phyloP scores from a whole-genome alignment of 2,888 invertebrate genomes.

The Ophioninae sp. region DNA sequence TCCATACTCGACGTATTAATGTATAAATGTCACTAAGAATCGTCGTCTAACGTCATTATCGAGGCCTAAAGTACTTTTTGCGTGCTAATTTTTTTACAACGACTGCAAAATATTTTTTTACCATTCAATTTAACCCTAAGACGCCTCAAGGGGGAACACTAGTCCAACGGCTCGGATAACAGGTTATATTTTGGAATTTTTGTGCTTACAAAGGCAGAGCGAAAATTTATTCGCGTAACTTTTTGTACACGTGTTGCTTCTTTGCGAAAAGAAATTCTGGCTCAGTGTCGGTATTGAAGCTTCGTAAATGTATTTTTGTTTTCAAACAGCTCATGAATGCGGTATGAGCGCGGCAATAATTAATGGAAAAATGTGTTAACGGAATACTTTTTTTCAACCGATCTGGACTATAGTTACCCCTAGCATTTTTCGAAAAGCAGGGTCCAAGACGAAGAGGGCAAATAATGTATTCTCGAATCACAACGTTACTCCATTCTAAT shows the following conservation, averaged over 20 bases:
- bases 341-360: neutral
- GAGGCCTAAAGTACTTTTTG: constrained; percentile 65
- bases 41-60: constrained; percentile 43
- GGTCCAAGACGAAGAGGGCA: constrained; percentile 53
- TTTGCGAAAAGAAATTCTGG: neutral
- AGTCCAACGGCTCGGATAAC: neutral
- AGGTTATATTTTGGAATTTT: neutral
- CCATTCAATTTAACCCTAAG: constrained; percentile 1
- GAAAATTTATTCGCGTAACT: neutral
- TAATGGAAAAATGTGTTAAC: neutral
- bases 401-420: neutral
- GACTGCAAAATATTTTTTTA: constrained; percentile 46
- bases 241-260: neutral
- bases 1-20: constrained; percentile 65
- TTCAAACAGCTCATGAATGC: too few species aligned
- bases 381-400: constrained; percentile 20
- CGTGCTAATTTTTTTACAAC: constrained; percentile 64
- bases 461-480: constrained; percentile 27
- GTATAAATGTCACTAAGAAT: constrained; percentile 66
- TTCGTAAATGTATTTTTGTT: too few species aligned
- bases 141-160: neutral
- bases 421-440: constrained; percentile 17
- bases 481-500: constrained; percentile 11
- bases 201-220: neutral
- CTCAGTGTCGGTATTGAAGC: too few species aligned